phyloP scores from a whole-genome alignment of 2,797 vertebrate genomes.

The Tarsius wallacei region DNA sequence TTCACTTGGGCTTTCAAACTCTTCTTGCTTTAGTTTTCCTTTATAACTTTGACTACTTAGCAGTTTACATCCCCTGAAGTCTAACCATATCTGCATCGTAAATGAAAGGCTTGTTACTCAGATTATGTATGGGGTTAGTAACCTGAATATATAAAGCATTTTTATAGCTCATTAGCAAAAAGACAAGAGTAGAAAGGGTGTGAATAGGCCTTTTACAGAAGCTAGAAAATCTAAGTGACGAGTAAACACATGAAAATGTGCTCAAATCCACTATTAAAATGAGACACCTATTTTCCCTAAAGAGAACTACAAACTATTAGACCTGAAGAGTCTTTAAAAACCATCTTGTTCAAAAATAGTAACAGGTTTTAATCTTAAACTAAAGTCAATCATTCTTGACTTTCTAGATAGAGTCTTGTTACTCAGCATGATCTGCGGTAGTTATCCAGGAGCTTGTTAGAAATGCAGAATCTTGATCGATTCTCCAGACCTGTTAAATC shows the following conservation, averaged over 20 bases:
- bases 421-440: neutral
- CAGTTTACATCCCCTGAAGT: neutral
- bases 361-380: neutral
- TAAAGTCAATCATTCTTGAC: neutral
- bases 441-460: neutral
- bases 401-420: neutral
- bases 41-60: neutral
- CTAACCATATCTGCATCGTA: neutral
- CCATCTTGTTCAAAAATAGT: neutral
- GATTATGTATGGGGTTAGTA: neutral
- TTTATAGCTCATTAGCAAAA: neutral
- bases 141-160: slow-evolving; percentile 23
- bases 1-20: neutral
- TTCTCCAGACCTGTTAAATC: neutral
- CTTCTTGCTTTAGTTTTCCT: neutral
- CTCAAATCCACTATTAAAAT: neutral
- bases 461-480: neutral
- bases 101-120: slow-evolving; percentile 39
- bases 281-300: slow-evolving; percentile 13
- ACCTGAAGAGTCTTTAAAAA: slow-evolving; percentile 24
- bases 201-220: neutral
- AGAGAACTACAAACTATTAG: neutral
- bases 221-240: slow-evolving; percentile 27
- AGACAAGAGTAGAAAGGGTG: neutral
- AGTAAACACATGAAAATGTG: neutral